Evolutionary conservation across 2,113 vertebrate species (phyloP).

Genomic region (Zapus hudsonius): DNA sequence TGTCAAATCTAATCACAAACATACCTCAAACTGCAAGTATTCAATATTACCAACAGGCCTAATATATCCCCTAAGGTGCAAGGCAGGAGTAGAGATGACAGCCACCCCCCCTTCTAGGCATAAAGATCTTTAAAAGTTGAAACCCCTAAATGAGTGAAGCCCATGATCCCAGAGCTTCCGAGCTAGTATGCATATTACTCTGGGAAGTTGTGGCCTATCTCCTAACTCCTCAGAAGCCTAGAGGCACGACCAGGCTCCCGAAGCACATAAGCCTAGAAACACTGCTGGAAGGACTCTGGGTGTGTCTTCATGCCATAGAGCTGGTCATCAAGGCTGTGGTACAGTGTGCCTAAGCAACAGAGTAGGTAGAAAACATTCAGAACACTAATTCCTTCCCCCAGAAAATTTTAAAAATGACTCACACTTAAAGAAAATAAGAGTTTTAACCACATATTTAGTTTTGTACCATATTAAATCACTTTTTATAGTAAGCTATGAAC

Average conservation of each 20-base stretch:
- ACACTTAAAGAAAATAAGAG: constrained; percentile 49
- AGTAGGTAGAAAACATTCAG: constrained; percentile 16
- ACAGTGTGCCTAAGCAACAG: background rate
- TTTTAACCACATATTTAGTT: constrained; percentile 60
- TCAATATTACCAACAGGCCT: background rate
- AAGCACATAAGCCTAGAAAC: background rate
- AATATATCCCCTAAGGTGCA: background rate
- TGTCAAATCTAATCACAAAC: background rate
- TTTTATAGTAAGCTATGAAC: constrained; percentile 54
- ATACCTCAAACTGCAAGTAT: background rate
- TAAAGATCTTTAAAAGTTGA: background rate
- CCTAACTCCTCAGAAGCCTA: background rate
- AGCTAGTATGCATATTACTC: background rate
- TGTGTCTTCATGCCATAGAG: background rate
- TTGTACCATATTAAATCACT: constrained; percentile 19
- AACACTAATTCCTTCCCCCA: constrained; percentile 4
- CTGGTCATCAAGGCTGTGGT: background rate
- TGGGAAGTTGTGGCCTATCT: background rate
- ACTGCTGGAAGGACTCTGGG: background rate
- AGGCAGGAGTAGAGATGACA: background rate
- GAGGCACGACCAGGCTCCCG: background rate
- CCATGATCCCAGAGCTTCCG: background rate
- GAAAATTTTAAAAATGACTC: background rate
- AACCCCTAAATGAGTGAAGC: background rate
- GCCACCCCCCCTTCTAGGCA: background rate